Conservation (phyloP, 35 echinoderm and acorn worm genomes). For the Anneissia japonica region DNA sequence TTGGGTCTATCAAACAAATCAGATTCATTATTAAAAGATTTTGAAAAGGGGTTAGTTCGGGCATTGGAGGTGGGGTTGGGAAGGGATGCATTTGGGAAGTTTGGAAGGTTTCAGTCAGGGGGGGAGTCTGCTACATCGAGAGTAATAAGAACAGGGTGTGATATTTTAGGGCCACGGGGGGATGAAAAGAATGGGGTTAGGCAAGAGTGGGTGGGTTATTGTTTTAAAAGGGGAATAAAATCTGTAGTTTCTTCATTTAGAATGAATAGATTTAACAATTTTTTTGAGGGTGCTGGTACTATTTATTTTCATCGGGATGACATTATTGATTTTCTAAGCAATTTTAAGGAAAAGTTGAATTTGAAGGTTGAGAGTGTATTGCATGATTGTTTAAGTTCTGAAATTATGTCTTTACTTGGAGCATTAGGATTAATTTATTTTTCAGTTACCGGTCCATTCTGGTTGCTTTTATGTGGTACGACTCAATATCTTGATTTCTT, state of each 20-base stretch:
- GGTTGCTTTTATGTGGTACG: not conserved
- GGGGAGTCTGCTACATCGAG: conserved; percentile 3
- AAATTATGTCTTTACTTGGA: conserved; percentile 1
- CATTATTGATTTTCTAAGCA: conserved; percentile 3
- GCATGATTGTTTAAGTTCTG: not conserved
- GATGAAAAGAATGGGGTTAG: conserved; percentile 46
- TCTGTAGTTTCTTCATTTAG: conserved; percentile 21
- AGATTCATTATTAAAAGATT: conserved; percentile 20
- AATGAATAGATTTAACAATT: conserved; percentile 44
- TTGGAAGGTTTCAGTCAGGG: not conserved
- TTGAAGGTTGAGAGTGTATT: conserved; percentile 27
- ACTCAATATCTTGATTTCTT: conserved; percentile 14
- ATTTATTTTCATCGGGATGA: conserved; percentile 15
- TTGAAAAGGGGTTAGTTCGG: not conserved
- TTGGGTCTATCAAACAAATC: conserved; percentile 9
- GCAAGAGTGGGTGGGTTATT: conserved; percentile 20
- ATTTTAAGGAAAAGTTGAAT: conserved; percentile 9
- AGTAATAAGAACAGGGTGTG: conserved; percentile 36
- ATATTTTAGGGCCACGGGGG: conserved; percentile 33
- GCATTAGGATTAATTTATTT: conserved; percentile 20
- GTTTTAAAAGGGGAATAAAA: not conserved
- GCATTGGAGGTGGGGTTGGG: conserved; percentile 3
- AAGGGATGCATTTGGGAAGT: conserved; percentile 11
- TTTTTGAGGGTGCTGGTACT: conserved; percentile 17
- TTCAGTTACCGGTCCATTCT: conserved; percentile 21